phyloP scores from a whole-genome alignment of 1,140 invertebrate genomes.

The Drosophila pandora region DNA sequence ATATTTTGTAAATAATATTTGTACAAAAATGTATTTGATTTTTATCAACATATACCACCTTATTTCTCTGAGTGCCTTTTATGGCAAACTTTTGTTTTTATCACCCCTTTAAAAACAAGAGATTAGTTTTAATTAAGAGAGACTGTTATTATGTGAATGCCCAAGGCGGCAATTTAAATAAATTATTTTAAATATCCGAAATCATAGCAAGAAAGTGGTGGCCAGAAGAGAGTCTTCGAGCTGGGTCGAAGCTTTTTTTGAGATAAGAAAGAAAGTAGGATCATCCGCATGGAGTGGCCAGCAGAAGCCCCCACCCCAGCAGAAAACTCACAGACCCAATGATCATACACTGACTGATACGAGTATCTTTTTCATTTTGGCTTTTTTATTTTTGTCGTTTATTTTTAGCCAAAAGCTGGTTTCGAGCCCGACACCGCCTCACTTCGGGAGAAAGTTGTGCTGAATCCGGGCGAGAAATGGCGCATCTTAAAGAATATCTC shows the following conservation, averaged over 20 bases:
- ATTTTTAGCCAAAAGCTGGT: constrained; percentile 83
- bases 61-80: background rate
- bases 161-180: constrained; percentile 7
- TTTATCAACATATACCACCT: background rate
- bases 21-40: background rate
- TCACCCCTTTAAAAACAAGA: background rate
- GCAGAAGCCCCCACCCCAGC: too few species aligned
- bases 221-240: background rate
- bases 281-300: background rate
- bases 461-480: constrained; percentile 92
- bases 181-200: constrained; percentile 24
- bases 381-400: constrained; percentile 34
- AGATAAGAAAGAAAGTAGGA: constrained; percentile 49
- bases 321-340: background rate
- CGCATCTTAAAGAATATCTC: constrained; percentile 94
- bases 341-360: constrained; percentile 32
- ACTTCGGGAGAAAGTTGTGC: constrained; percentile 88
- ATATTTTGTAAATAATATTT: background rate
- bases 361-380: constrained; percentile 23
- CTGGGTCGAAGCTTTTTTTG: too few species aligned
- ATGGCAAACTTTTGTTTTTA: too few species aligned
- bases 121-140: background rate
- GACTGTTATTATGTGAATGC: background rate
- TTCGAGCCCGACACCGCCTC: constrained; percentile 82
- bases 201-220: constrained; percentile 25